Percentiles rank a stretch among this genome's conserved stretches.
Conservation (phyloP, 2,113 vertebrate genomes). For the Toxostoma redivivum region DNA sequence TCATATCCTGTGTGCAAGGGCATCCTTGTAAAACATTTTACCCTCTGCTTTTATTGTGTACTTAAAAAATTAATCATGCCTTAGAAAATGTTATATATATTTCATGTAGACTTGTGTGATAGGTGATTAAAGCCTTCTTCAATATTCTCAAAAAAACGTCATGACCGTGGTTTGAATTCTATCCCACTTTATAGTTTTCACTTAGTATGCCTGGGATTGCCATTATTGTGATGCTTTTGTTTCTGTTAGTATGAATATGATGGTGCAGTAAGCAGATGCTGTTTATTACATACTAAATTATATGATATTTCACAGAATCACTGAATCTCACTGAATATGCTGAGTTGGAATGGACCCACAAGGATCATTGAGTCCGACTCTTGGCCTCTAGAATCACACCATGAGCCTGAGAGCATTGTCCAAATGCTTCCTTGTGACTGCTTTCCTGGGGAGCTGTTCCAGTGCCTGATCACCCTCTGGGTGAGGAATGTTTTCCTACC, state of each 20-base stretch:
- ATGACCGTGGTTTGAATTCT: neutral
- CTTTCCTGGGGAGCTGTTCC: neutral
- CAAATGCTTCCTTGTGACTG: neutral
- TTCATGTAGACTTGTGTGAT: neutral
- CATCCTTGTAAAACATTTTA: neutral
- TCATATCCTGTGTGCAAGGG: neutral
- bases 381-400: neutral
- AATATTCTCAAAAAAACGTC: neutral
- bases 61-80: neutral
- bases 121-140: neutral
- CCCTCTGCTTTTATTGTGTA: neutral
- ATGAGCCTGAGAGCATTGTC: neutral
- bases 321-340: neutral
- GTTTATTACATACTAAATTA: neutral
- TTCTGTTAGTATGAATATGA: neutral
- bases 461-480: accelerated
- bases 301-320: neutral
- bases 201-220: neutral
- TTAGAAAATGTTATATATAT: neutral
- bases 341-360: neutral
- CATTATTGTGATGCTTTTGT: neutral
- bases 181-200: neutral
- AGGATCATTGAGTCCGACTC: neutral
- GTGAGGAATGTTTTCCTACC: neutral
- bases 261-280: neutral